Conservation (phyloP, 2,113 vertebrate genomes). For the Chionomys nivalis region DNA sequence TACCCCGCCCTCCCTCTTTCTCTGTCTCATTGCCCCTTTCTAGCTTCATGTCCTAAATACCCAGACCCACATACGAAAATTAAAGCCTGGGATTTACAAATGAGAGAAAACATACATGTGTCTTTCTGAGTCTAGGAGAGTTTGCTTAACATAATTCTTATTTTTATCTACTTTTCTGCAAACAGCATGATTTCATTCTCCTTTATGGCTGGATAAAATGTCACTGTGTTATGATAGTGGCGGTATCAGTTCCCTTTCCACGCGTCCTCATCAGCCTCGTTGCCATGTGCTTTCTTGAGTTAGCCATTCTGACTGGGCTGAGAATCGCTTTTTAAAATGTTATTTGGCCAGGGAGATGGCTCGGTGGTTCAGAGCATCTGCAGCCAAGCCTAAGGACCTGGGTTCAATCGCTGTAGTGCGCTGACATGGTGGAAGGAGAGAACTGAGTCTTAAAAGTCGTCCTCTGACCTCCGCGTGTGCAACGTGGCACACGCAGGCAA, state of each 20-base stretch:
- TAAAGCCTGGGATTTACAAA: not conserved
- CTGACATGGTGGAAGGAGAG: not conserved
- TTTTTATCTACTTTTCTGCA: not conserved
- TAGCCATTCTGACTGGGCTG: not conserved
- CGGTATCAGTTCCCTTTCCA: not conserved
- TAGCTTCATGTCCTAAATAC: not conserved
- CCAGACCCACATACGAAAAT: not conserved
- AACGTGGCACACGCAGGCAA: not conserved
- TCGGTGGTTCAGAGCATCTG: not conserved
- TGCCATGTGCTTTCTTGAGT: not conserved
- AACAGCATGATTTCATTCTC: not conserved
- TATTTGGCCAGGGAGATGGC: not conserved
- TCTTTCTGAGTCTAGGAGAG: not conserved
- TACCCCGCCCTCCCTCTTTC: not conserved
- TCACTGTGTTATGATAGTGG: not conserved
- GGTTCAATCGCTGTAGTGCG: not conserved
- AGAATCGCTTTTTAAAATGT: not conserved
- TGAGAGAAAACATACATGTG: not conserved
- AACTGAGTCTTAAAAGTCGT: not conserved
- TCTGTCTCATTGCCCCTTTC: not conserved
- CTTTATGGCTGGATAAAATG: not conserved
- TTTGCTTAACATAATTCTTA: not conserved
- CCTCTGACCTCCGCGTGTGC: not conserved
- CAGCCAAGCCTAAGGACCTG: not conserved
- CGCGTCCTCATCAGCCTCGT: rapidly evolving